phyloP scores from a whole-genome alignment of 2,888 invertebrate genomes.

The Willowsia nigromaculata region DNA sequence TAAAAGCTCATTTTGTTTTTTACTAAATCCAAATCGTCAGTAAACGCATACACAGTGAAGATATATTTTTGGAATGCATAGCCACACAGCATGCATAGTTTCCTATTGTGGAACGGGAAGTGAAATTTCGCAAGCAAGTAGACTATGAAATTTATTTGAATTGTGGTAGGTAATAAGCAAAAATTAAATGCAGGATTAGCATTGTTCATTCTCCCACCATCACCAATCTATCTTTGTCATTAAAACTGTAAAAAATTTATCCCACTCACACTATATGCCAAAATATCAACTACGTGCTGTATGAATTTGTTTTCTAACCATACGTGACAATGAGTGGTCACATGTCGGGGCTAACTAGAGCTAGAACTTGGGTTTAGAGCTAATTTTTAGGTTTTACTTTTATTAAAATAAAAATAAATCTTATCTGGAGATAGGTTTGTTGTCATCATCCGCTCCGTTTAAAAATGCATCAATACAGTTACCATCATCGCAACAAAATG shows the following conservation, averaged over 20 bases:
- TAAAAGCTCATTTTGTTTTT: conserved; percentile 32
- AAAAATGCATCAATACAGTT: no score
- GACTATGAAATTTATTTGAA: neutral
- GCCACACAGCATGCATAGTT: no score
- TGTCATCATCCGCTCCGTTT: neutral
- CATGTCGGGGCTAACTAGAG: neutral
- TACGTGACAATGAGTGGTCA: neutral
- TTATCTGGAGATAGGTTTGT: neutral
- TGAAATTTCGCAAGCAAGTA: neutral
- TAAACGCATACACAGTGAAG: neutral
- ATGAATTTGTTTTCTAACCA: no score
- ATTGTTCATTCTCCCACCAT: no score
- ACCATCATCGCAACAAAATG: neutral
- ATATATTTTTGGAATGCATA: neutral
- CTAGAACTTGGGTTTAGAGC: neutral
- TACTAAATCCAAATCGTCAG: neutral
- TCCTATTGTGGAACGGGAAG: neutral
- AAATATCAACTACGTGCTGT: no score
- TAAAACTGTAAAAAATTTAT: no score
- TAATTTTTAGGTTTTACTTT: neutral
- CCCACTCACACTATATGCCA: no score
- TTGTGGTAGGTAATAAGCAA: no score
- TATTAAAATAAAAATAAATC: neutral
- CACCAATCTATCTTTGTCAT: no score
- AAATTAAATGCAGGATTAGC: no score